Conservation (phyloP, 1,140 invertebrate species). For the Leptopilina boulardi region DNA sequence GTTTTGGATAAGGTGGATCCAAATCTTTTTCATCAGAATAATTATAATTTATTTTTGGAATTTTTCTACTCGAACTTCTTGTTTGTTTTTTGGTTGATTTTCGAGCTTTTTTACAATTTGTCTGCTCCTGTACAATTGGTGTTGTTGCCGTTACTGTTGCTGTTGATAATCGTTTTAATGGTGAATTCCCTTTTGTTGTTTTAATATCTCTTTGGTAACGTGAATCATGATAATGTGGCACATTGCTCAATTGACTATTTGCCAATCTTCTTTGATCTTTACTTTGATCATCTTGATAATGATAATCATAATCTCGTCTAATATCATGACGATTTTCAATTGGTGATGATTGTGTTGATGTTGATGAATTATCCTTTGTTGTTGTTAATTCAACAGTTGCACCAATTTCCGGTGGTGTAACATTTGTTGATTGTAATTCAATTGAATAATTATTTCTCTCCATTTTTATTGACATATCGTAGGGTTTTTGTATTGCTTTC, state of each 20-base stretch:
- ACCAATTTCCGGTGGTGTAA: conserved; percentile 29
- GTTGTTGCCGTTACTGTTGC: background rate
- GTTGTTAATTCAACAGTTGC: conserved; percentile 26
- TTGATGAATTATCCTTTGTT: conserved; percentile 47
- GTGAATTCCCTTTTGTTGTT: conserved; percentile 39
- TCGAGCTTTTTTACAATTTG: conserved; percentile 55
- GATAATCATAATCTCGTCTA: background rate
- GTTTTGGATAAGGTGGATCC: conserved; percentile 66
- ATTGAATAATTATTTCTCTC: conserved; percentile 57
- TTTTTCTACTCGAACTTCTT: conserved; percentile 67
- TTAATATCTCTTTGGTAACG: conserved; percentile 49
- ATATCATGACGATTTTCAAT: conserved; percentile 44
- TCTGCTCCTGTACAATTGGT: conserved; percentile 34
- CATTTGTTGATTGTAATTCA: conserved; percentile 31
- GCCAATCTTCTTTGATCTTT: conserved; percentile 45
- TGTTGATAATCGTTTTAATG: no score
- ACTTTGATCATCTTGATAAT: conserved; percentile 39
- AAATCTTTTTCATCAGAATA: conserved; percentile 69
- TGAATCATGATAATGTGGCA: conserved; percentile 46
- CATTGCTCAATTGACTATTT: conserved; percentile 45
- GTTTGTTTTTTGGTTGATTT: conserved; percentile 57
- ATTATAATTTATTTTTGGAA: conserved; percentile 70
- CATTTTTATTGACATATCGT: conserved; percentile 51
- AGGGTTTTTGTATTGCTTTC: conserved; percentile 61
- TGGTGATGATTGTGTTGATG: conserved; percentile 9